Conservation (phyloP, 1,140 invertebrate genomes). For the Gryon sp. region DNA sequence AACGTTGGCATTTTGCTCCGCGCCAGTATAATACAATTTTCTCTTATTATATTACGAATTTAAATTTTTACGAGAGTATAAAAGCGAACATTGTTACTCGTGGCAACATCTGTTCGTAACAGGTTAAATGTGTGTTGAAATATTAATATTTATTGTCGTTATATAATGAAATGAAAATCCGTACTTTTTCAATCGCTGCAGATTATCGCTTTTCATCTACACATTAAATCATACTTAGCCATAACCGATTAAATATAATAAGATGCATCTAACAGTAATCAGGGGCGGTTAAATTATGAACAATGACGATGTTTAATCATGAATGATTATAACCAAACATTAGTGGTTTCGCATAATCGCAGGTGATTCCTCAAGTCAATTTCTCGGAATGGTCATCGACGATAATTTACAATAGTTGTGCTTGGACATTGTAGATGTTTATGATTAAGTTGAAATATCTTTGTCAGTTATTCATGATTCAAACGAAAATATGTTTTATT, state of each 20-base stretch:
- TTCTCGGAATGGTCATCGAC: conserved; percentile 20
- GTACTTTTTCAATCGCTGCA: too few species aligned
- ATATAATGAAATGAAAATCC: too few species aligned
- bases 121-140: conserved; percentile 2
- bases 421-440: conserved; percentile 15
- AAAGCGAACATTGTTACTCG: neutral
- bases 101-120: conserved; percentile 18
- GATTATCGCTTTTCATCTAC: too few species aligned
- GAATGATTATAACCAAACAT: conserved; percentile 39
- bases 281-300: conserved; percentile 30
- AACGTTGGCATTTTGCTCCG: too few species aligned
- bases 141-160: too few species aligned
- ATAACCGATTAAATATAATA: conserved; percentile 11
- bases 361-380: conserved; percentile 44
- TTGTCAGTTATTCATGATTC: neutral
- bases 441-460: conserved; percentile 13
- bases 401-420: conserved; percentile 24
- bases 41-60: conserved; percentile 16
- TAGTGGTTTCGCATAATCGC: conserved; percentile 30
- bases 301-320: conserved; percentile 37
- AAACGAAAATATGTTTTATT: neutral
- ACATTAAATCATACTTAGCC: neutral
- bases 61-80: conserved; percentile 3
- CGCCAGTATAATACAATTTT: conserved; percentile 1
- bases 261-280: conserved; percentile 15